phyloP scores from a whole-genome alignment of 2,113 vertebrate species.

The Cairina moschata region DNA sequence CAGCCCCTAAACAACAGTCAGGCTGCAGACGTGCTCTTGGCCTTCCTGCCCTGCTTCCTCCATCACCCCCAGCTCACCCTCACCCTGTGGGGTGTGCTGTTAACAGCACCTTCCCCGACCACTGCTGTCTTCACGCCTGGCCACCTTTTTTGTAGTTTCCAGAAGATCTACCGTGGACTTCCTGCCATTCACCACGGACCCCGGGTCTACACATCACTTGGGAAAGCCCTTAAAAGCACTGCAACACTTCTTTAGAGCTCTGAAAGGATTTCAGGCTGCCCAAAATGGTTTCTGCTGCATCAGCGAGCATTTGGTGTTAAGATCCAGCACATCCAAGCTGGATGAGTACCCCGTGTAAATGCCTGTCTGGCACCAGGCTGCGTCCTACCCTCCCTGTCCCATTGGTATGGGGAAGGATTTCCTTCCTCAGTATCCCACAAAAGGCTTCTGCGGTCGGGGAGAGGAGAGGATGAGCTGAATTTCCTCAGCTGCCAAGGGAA shows the following conservation, averaged over 20 bases:
- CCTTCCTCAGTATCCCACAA: not conserved
- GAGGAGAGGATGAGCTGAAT: not conserved
- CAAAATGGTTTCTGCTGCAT: not conserved
- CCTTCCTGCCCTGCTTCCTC: not conserved
- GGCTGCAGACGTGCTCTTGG: rapidly evolving
- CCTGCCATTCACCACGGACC: not conserved
- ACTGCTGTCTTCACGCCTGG: not conserved
- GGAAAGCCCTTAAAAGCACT: not conserved
- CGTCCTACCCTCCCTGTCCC: not conserved
- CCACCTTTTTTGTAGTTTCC: not conserved
- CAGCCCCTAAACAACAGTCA: rapidly evolving
- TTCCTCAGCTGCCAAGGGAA: not conserved
- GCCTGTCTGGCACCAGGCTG: rapidly evolving
- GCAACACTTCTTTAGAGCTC: not conserved
- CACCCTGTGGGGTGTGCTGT: rapidly evolving
- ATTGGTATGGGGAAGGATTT: rapidly evolving
- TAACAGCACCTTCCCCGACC: not conserved
- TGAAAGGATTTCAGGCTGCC: not conserved
- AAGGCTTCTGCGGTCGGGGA: not conserved
- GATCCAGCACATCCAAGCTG: not conserved
- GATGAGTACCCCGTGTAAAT: no score
- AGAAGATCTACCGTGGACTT: not conserved
- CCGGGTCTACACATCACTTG: not conserved
- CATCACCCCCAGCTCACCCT: not conserved
- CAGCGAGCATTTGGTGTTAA: not conserved